Evolutionary conservation across 2,113 vertebrate genomes (phyloP).

Genomic region (Dicrurus megarhynchus): DNA sequence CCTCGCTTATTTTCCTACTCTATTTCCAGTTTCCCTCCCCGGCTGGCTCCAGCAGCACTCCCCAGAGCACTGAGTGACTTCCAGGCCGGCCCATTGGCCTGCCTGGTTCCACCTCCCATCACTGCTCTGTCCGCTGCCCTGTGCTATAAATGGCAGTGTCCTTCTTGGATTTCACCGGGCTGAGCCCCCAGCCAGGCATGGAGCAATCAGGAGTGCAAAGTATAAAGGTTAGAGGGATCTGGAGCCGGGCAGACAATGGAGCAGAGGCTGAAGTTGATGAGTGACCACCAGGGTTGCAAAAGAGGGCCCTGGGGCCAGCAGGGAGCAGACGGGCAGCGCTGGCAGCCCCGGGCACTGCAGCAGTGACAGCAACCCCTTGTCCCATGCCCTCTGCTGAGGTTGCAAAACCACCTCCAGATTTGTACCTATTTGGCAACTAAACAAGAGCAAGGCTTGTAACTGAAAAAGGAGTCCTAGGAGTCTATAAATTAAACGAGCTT

Average conservation of each 20-base stretch:
- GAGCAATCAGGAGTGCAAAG: slow-evolving; percentile 27
- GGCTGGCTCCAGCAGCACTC: background rate
- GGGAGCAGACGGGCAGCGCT: slow-evolving; percentile 6
- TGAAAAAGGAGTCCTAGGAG: background rate
- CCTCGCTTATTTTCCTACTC: accelerated
- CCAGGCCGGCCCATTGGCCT: background rate
- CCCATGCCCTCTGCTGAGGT: slow-evolving; percentile 51
- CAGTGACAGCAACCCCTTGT: background rate
- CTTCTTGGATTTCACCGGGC: background rate
- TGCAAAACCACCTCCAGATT: slow-evolving; percentile 8
- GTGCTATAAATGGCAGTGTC: background rate
- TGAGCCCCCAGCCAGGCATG: background rate
- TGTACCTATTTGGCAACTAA: background rate
- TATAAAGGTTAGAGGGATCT: slow-evolving; percentile 54
- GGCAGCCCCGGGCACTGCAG: background rate
- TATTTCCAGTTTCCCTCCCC: background rate
- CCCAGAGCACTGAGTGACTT: background rate
- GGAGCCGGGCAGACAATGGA: background rate
- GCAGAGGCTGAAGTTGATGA: background rate
- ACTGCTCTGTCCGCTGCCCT: background rate
- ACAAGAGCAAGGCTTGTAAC: background rate
- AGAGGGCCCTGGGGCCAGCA: slow-evolving; percentile 25
- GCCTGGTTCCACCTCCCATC: background rate
- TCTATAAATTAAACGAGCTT: background rate
- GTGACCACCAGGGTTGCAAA: slow-evolving; percentile 52